Evolutionary conservation across 2,113 vertebrate species (phyloP).

Genomic region (Girardinichthys multiradiatus): DNA sequence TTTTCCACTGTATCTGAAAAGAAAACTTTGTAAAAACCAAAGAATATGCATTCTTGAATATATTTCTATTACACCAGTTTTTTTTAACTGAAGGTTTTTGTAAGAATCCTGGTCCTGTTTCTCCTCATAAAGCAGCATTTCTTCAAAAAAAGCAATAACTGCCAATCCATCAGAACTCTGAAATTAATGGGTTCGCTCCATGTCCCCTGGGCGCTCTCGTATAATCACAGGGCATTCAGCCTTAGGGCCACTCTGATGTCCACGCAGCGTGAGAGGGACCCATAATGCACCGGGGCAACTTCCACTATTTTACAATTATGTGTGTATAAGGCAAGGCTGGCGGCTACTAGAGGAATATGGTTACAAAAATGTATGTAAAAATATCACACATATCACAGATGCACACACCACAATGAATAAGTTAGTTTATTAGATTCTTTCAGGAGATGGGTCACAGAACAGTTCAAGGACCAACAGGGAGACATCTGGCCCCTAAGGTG

Average conservation of each 20-base stretch:
- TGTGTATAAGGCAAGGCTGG: conserved; percentile 14
- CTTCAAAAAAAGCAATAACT: conserved; percentile 52
- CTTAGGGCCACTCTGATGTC: conserved; percentile 46
- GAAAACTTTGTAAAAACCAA: background rate
- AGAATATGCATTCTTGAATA: background rate
- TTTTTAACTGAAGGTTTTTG: conserved; percentile 37
- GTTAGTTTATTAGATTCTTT: conserved; percentile 17
- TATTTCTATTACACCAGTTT: background rate
- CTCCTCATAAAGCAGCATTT: conserved; percentile 26
- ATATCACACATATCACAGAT: conserved; percentile 15
- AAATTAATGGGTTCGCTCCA: conserved; percentile 49
- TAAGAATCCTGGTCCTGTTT: conserved; percentile 27
- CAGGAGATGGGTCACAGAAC: conserved; percentile 13
- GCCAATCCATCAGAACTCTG: conserved; percentile 62
- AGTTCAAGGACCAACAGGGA: conserved; percentile 45
- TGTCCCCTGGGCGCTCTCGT: conserved; percentile 61
- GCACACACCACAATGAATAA: conserved; percentile 23
- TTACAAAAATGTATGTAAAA: conserved; percentile 8
- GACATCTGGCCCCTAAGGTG: conserved; percentile 51
- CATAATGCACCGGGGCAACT: conserved; percentile 1
- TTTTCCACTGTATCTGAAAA: no score
- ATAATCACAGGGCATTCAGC: conserved; percentile 65
- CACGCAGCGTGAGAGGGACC: conserved; percentile 31
- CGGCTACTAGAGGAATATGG: background rate
- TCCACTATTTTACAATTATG: conserved; percentile 4